phyloP scores from a whole-genome alignment of 2,797 vertebrate species.

The Todus mexicanus region DNA sequence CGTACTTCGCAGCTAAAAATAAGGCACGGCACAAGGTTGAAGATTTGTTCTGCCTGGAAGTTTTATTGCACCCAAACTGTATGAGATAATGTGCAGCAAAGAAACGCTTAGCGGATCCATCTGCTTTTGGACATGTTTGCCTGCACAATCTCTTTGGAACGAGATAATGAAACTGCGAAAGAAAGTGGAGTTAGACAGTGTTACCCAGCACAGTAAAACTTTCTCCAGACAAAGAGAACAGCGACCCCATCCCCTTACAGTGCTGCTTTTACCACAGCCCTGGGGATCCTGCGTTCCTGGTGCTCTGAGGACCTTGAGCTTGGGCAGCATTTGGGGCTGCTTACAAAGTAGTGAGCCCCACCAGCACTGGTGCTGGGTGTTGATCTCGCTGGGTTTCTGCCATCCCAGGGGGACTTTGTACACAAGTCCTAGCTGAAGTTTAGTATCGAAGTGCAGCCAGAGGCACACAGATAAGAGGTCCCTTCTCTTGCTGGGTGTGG shows the following conservation, averaged over 20 bases:
- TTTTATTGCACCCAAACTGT: constrained; percentile 66
- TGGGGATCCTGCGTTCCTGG: background rate
- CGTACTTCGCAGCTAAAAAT: constrained; percentile 54
- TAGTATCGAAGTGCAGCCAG: background rate
- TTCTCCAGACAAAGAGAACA: background rate
- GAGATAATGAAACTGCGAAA: background rate
- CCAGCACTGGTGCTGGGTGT: background rate
- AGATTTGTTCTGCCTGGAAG: constrained; percentile 66
- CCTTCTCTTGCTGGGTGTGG: background rate
- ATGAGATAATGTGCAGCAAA: constrained; percentile 62
- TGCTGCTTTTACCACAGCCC: background rate
- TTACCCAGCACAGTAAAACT: background rate
- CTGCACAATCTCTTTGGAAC: constrained; percentile 28
- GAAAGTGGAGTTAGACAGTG: background rate
- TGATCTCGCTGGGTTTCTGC: background rate
- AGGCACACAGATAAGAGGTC: too few species aligned
- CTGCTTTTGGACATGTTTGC: constrained; percentile 43
- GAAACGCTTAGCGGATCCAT: constrained; percentile 41
- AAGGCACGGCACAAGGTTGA: constrained; percentile 46
- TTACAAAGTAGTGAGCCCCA: background rate
- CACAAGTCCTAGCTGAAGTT: background rate
- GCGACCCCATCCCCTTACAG: background rate
- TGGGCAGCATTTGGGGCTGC: background rate
- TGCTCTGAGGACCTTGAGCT: rapidly evolving
- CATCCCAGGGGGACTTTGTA: rapidly evolving